Percentiles rank a stretch among this genome's conserved stretches.
Evolutionary conservation across 1,140 invertebrate species (phyloP).

Genomic region (Teleopsis dalmanni): DNA sequence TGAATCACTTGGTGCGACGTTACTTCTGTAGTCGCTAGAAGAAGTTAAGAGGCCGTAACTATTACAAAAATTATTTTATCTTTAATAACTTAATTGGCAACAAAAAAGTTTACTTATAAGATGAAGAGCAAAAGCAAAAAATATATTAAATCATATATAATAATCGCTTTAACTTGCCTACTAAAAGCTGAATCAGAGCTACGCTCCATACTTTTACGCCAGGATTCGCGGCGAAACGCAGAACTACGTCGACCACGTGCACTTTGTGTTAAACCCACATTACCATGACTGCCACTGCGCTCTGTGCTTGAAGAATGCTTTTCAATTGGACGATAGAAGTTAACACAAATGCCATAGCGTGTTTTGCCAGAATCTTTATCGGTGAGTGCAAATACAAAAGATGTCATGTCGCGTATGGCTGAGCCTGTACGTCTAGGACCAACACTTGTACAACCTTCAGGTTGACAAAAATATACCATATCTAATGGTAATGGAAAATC

Average conservation of each 20-base stretch:
- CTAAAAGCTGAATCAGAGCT: slow-evolving; percentile 87
- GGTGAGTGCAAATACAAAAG: slow-evolving; percentile 97
- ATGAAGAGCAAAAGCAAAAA: no score
- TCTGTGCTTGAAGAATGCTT: slow-evolving; percentile 34
- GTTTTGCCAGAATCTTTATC: slow-evolving; percentile 95
- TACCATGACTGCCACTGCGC: slow-evolving; percentile 19
- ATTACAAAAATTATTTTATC: slow-evolving; percentile 34
- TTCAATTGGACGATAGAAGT: slow-evolving; percentile 92
- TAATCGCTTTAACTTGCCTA: slow-evolving; percentile 67
- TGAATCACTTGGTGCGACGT: slow-evolving; percentile 77
- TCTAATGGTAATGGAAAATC: slow-evolving; percentile 96
- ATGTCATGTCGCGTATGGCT: slow-evolving; percentile 79
- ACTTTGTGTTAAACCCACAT: slow-evolving; percentile 22
- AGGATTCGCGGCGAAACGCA: slow-evolving; percentile 70
- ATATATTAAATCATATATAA: no score
- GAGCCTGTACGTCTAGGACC: slow-evolving; percentile 69
- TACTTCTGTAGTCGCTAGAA: slow-evolving; percentile 86
- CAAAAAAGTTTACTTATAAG: not conserved
- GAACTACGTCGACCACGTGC: slow-evolving; percentile 47
- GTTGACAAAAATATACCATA: slow-evolving; percentile 99
- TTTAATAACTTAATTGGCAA: no score
- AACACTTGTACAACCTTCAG: slow-evolving; percentile 91
- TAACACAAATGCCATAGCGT: slow-evolving; percentile 93
- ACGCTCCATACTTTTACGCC: slow-evolving; percentile 82
- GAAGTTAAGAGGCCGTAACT: slow-evolving; percentile 45